Base-by-base conservation (phyloP, 1,140 invertebrate genomes). In the Bombus affinis region DNA sequence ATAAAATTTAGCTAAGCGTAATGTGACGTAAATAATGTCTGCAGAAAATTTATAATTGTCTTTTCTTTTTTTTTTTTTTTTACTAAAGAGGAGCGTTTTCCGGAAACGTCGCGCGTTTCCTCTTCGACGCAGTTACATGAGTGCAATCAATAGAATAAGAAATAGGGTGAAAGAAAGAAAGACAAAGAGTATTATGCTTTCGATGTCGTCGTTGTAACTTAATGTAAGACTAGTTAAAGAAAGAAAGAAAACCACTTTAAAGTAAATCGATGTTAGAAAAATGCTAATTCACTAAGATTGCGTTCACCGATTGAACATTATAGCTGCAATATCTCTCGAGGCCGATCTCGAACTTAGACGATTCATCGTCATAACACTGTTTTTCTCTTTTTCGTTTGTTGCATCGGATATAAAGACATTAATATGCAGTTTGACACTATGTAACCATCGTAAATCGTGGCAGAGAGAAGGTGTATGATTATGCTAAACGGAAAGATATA, bases 141-240 rank as follows among this genome's bases (percentile, higher is more conserved):
- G 13, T 42, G 44, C 25, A 53, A 77, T 22, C 32, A 83, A 66
- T 77, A 65, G 62, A 25, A n/a, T 44, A 47, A 76, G 6, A n/a
- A 44, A 35, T 37, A 53, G 32, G 44, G 32, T 28, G 10, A 44
- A 37, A 39, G 1, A 57, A 35, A 32, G n/a, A 71, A 62, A 10
- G 25, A 59, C 3, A 15, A 35, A 70, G 44, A 81, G 47, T 37
- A 71, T 72, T 39, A 44, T 79, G 76, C 83, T 84, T 84, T 84
- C n/a, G 76, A 62, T 84, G 76, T 84, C 3, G 83, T 47, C 53
- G 12, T 80, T 77, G 35, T 78, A 84, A 78, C 65, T 53, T 59
- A 68, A 84, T 13, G 32, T 68, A 83, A 68, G 37, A n/a, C 44
- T 77, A 77, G 62, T 68, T 70, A 15, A 59, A 12, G 22, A 59